Base-by-base conservation (phyloP, 2,113 vertebrate species). In the Monopterus albus region DNA sequence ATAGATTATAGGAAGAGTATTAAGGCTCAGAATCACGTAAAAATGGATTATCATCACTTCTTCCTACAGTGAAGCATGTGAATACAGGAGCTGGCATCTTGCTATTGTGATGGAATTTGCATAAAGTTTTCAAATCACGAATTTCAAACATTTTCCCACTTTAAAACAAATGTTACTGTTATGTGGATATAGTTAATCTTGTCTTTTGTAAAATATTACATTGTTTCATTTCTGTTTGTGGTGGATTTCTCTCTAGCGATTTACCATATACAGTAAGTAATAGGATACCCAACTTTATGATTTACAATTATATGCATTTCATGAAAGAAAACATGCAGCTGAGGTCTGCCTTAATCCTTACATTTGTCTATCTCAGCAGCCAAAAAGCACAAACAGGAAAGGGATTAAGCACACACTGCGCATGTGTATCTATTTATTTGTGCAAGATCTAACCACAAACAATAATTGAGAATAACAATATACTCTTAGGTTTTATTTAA, bases 401-500 rank as follows among this genome's bases (percentile, higher is more conserved):
- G 31, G 39, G 51, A 47, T 72, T 36, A 78, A 53, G 36, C 33
- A 57, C 29, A 56, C 56, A 66, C 5, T 17, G 14, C 7, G 17
- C 68, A 49, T 9, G 11, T 50, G 77, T 52, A 45, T 61, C 49
- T 77, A 59, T 86, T 76, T 75, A 68, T 81, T 72, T 75, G 38
- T 57, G 57, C 26, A 39, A 11, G 64, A 50, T 38, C 20, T 13
- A 47, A 72, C 69, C 56, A 56, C 61, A 71, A 74, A 57, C 36
- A 68, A 36, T 60, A 76, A 82, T 76, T 75, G 72, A 82, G 63
- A 47, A 65, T 46, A 69, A 70, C 72, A 83, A 86, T 49, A 65
- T 72, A 65, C 47, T 76, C 65, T 73, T 68, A 43, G 36, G 38
- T 50, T 45, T 71, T 67, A 63, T 62, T 77, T 71, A 53, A 81